Conservation (phyloP, 2,113 vertebrate species). For the Nansenia antarctica region DNA sequence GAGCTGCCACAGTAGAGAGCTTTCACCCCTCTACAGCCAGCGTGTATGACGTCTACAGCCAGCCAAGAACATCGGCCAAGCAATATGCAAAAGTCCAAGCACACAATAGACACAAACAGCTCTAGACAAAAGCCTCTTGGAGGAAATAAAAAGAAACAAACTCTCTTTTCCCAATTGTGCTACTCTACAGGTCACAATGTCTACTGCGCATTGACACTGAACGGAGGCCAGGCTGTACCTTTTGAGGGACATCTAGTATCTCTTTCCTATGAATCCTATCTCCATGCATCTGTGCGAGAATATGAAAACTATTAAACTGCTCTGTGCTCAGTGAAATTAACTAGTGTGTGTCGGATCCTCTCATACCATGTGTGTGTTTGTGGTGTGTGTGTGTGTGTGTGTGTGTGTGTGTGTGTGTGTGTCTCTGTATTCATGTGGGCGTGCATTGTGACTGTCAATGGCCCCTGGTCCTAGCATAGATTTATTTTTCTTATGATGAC, state of each 20-base stretch:
- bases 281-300: background rate
- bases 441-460: no score
- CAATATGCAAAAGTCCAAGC: slow-evolving; percentile 6
- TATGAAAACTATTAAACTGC: background rate
- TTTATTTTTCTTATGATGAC: no score
- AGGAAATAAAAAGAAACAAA: slow-evolving; percentile 4
- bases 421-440: no score
- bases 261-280: background rate
- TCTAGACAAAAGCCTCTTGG: slow-evolving; percentile 28
- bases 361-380: no score
- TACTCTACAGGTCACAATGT: no score
- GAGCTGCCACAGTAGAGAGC: slow-evolving; percentile 31
- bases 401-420: no score
- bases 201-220: no score
- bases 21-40: slow-evolving; percentile 31
- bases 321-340: background rate
- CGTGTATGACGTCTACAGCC: slow-evolving; percentile 32
- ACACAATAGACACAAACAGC: slow-evolving; percentile 36
- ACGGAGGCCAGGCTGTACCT: no score
- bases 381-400: no score
- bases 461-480: no score
- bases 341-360: background rate
- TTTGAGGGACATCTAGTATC: background rate
- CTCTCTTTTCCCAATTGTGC: background rate
- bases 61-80: slow-evolving; percentile 22